Evolutionary conservation across 1,140 invertebrate species (phyloP).

Genomic region (Arctopsyche grandis): DNA sequence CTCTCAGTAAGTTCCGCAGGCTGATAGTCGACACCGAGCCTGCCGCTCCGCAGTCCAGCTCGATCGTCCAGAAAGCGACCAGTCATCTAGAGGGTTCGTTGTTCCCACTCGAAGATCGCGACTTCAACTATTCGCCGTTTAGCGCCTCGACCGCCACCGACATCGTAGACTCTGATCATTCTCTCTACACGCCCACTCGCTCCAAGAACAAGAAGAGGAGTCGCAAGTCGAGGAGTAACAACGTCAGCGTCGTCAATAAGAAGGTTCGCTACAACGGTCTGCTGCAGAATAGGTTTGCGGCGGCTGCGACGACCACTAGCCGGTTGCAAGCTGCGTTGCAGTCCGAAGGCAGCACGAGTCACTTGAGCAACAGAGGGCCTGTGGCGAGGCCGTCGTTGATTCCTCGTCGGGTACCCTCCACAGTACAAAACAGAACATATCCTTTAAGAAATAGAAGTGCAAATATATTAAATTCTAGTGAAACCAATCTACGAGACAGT

Average conservation of each 20-base stretch:
- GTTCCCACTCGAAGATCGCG: constrained; percentile 64
- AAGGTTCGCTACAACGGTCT: constrained; percentile 14
- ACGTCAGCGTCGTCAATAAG: not conserved
- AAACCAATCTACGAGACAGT: constrained; percentile 27
- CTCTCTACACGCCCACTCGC: constrained; percentile 63
- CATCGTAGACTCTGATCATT: constrained; percentile 64
- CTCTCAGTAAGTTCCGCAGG: not conserved
- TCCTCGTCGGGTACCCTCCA: constrained; percentile 9
- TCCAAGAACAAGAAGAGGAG: constrained; percentile 61
- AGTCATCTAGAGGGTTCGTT: constrained; percentile 59
- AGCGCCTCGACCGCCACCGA: constrained; percentile 65
- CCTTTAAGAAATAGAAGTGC: constrained; percentile 33
- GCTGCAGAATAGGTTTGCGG: not conserved
- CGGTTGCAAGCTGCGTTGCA: not conserved
- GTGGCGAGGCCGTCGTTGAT: constrained; percentile 31
- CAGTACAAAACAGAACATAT: constrained; percentile 40
- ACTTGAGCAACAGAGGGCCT: constrained; percentile 5
- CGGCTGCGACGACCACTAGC: not conserved
- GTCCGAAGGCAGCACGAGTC: constrained; percentile 21
- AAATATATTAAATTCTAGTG: constrained; percentile 8
- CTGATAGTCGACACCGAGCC: constrained; percentile 48
- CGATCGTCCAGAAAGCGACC: constrained; percentile 56
- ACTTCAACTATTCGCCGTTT: constrained; percentile 66
- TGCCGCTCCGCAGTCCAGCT: constrained; percentile 60
- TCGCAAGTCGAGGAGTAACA: not conserved